Evolutionary conservation across 2,113 vertebrate genomes (phyloP).

Genomic region (Bubo blakistoni): DNA sequence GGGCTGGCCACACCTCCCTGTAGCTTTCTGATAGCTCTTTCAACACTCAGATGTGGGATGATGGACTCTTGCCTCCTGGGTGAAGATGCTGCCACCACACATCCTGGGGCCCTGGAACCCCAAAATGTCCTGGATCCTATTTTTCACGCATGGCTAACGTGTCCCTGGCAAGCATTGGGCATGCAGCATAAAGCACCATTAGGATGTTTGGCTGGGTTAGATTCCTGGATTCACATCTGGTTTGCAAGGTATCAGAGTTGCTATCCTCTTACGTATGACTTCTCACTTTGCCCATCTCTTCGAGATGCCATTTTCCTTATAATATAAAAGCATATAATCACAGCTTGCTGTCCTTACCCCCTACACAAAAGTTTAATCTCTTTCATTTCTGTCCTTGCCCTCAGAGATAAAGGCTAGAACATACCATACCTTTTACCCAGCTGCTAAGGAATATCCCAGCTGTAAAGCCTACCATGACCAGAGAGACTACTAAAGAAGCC

Average conservation of each 20-base stretch:
- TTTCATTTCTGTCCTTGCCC: neutral
- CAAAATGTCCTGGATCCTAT: neutral
- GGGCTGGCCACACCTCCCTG: neutral
- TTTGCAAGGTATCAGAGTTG: neutral
- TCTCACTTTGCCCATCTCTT: neutral
- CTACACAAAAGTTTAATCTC: fast-evolving
- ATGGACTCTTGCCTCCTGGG: neutral
- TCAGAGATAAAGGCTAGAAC: neutral
- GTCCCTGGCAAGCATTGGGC: neutral
- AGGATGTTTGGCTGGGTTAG: neutral
- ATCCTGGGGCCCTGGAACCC: neutral
- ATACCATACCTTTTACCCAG: neutral
- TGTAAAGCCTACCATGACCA: neutral
- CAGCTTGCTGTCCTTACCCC: neutral
- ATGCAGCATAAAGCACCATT: neutral
- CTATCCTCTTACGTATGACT: neutral
- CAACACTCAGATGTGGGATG: neutral
- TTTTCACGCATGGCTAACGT: neutral
- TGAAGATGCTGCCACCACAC: neutral
- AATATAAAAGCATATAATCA: neutral
- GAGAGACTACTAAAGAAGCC: neutral
- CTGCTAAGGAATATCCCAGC: neutral
- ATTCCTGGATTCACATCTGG: neutral
- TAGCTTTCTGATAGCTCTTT: neutral
- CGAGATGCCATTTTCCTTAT: neutral